These are phyloP conservation scores for Eidolon dupreanum DNA, from an alignment of 2,797 vertebrate genomes.

Conservation along the genomic window DNA sequence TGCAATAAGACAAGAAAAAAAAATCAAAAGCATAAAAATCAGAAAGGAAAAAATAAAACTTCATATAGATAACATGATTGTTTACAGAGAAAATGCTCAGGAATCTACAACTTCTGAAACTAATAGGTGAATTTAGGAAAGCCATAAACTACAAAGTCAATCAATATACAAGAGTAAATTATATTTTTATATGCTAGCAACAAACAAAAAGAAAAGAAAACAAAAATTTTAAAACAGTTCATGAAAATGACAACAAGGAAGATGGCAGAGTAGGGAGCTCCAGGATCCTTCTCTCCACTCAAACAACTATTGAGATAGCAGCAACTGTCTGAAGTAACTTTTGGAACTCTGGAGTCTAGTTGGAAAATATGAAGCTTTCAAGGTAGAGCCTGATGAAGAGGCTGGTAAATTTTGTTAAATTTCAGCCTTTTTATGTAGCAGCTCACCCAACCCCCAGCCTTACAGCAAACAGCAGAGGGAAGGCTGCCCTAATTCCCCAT, in stretches of 20 bases:
- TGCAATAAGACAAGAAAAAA: background rate
- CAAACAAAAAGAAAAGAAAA: background rate
- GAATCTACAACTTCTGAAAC: background rate
- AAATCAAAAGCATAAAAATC: background rate
- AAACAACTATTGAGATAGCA: background rate
- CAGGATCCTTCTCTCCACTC: background rate
- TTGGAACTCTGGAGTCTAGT: background rate
- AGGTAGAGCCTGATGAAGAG: background rate
- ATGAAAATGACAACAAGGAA: background rate
- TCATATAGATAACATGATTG: background rate
- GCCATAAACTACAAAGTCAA: background rate
- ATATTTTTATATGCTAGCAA: background rate
- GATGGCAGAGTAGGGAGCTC: background rate
- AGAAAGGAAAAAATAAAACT: background rate
- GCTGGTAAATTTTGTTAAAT: background rate
- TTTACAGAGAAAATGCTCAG: background rate
- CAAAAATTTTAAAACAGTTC: background rate
- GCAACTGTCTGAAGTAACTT: background rate
- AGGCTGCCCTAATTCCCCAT: background rate
- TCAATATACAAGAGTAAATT: background rate
- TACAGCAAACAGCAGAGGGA: background rate
- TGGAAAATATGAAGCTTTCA: background rate
- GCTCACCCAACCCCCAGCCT: background rate
- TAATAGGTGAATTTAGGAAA: background rate
- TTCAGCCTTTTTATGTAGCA: background rate